Conservation (phyloP, 2,113 vertebrate genomes). For the Entosphenus tridentatus region DNA sequence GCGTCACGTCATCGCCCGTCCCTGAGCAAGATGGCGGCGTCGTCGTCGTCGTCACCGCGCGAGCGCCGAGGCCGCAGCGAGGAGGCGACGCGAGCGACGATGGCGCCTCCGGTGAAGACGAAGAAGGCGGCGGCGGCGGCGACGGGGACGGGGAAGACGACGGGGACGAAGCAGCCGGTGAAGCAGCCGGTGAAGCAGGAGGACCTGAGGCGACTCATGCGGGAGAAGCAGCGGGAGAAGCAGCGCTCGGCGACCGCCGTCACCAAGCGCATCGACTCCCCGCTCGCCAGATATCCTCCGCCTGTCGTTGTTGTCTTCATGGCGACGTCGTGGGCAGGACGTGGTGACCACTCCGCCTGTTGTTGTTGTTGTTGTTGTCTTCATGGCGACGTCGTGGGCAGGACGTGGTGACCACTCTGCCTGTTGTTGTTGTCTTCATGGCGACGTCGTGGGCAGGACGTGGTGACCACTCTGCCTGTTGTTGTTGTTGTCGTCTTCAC, state of each 20-base stretch:
- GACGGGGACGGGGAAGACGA: slow-evolving; percentile 14
- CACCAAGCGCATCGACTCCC: slow-evolving; percentile 59
- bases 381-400: neutral
- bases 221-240: slow-evolving; percentile 41
- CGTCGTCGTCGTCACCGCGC: too few relatives aligned
- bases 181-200: slow-evolving; percentile 61
- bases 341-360: slow-evolving; percentile 15
- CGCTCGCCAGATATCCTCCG: slow-evolving; percentile 43
- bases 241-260: slow-evolving; percentile 16
- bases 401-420: slow-evolving; percentile 14
- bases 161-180: slow-evolving; percentile 15
- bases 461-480: slow-evolving; percentile 10
- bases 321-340: neutral
- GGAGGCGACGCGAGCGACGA: too few relatives aligned
- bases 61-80: too few relatives aligned
- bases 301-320: neutral
- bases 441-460: neutral
- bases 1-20: too few relatives aligned
- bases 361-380: neutral
- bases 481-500: neutral
- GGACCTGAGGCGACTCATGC: slow-evolving; percentile 64
- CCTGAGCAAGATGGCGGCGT: too few relatives aligned
- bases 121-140: too few relatives aligned
- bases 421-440: neutral
- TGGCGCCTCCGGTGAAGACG: too few relatives aligned